A percentile compares a stretch with the other conserved stretches of the same genome.
Conservation (phyloP, 2,888 invertebrate species). For the Notodonta dromedarius region DNA sequence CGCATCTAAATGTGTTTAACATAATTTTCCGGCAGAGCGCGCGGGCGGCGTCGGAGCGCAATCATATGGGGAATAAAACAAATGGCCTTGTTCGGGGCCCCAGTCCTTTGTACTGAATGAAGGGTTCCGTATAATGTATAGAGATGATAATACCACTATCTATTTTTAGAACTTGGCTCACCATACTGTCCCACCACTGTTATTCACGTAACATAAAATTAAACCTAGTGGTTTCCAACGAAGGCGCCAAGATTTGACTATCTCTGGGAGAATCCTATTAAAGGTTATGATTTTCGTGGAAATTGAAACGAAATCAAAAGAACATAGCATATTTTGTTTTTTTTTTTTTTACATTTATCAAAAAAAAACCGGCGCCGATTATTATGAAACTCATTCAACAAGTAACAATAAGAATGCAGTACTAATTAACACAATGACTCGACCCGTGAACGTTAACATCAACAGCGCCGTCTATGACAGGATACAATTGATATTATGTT, state of each 20-base stretch:
- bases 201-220: no score
- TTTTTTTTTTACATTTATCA: no score
- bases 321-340: no score
- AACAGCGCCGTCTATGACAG: slow-evolving; percentile 10
- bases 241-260: no score
- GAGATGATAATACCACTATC: slow-evolving; percentile 28
- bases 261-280: no score
- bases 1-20: slow-evolving; percentile 40
- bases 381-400: no score
- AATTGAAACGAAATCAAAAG: no score
- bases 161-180: no score
- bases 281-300: no score
- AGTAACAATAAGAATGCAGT: slow-evolving; percentile 1
- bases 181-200: no score
- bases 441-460: neutral
- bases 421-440: slow-evolving; percentile 8
- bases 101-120: slow-evolving; percentile 34
- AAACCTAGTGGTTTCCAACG: no score
- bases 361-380: no score
- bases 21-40: slow-evolving; percentile 55
- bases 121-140: slow-evolving; percentile 22
- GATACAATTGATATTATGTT: slow-evolving; percentile 23
- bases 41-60: slow-evolving; percentile 42
- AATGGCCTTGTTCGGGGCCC: slow-evolving; percentile 46
- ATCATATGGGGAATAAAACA: slow-evolving; percentile 54